phyloP scores from a whole-genome alignment of 2,797 vertebrate species.

The Alfaro cultratus region DNA sequence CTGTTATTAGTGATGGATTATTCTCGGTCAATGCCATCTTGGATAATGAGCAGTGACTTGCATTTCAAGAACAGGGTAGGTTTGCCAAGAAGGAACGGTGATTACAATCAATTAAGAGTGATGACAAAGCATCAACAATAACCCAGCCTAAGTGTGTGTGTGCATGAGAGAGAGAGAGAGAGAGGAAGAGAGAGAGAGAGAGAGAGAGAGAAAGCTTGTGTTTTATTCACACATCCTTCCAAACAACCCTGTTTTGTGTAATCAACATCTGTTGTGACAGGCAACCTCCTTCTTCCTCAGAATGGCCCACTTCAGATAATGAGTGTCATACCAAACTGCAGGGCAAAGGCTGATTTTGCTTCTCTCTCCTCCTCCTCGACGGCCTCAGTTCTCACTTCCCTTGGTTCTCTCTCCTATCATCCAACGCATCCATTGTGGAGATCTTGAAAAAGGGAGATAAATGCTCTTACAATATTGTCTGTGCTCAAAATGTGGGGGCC shows the following conservation, averaged over 20 bases:
- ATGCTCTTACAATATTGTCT: slow-evolving; percentile 35
- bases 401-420: slow-evolving; percentile 65
- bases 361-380: slow-evolving; percentile 71
- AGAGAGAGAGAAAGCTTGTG: slow-evolving; percentile 37
- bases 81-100: slow-evolving; percentile 74
- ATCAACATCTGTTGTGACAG: slow-evolving; percentile 80
- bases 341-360: slow-evolving; percentile 79
- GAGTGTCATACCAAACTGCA: slow-evolving; percentile 81
- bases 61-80: slow-evolving; percentile 75
- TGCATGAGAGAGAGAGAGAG: slow-evolving; percentile 20
- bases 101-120: slow-evolving; percentile 81
- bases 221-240: slow-evolving; percentile 71
- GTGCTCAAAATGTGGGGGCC: slow-evolving; percentile 35
- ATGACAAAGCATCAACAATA: slow-evolving; percentile 75
- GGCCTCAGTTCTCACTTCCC: slow-evolving; percentile 64
- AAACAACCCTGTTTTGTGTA: slow-evolving; percentile 80
- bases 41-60: slow-evolving; percentile 79
- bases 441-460: slow-evolving; percentile 59
- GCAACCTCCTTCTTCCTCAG: slow-evolving; percentile 75
- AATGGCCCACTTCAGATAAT: slow-evolving; percentile 82
- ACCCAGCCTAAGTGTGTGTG: slow-evolving; percentile 20
- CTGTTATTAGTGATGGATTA: slow-evolving; percentile 72
- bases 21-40: slow-evolving; percentile 63
- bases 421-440: slow-evolving; percentile 60
- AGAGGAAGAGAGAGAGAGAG: slow-evolving; percentile 26